Evolutionary conservation across 2,113 vertebrate genomes (phyloP), one percentile per base, ranked within the genome.

Genomic region (Pomatostomus ruficeps): DNA sequence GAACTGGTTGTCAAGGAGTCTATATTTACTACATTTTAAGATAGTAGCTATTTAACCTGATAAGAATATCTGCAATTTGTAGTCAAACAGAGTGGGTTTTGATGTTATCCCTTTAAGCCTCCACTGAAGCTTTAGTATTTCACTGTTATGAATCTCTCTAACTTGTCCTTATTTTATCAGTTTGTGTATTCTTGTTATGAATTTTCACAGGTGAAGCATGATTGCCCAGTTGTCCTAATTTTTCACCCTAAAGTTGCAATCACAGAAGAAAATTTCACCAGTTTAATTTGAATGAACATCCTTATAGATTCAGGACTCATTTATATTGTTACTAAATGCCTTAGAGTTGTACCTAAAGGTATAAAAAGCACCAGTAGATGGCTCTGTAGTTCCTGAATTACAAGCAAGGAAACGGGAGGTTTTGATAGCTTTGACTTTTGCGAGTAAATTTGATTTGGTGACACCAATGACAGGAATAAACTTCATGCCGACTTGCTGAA

Each of bases 311-410:
- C 33, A 36, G 21, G 10, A 28, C 42, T 91, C 10, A 5, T 55
- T 48, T 63, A 28, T 48, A 35, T 40, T 13, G 36, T 33, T 91
- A 22, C 25, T 49, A 72, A 68, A 70, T 1, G 9, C 23, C 9
- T 28, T 46, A 9, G 14, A 70, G 8, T 12, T 4, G 9, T 11
- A 33, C 6, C 14, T 35, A 29, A 18, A 65, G 20, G 38, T 76
- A 48, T 36, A 62, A 86, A 84, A 96, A 38, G 36, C 49, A 62
- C 97, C 98, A 98, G 97, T 96, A 98, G 98, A 96, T 98, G 98
- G 97, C 98, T 97, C 97, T 98, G 91, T 92, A 95, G 97, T 95
- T 98, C 97, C 80, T 98, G 92, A 92, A 91, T 97, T 97, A 68
- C 11, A 51, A 89, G 67, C 57, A 36, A 74, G 79, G 80, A 86